phyloP scores from a whole-genome alignment of 2,113 vertebrate species.

The Peromyscus leucopus region DNA sequence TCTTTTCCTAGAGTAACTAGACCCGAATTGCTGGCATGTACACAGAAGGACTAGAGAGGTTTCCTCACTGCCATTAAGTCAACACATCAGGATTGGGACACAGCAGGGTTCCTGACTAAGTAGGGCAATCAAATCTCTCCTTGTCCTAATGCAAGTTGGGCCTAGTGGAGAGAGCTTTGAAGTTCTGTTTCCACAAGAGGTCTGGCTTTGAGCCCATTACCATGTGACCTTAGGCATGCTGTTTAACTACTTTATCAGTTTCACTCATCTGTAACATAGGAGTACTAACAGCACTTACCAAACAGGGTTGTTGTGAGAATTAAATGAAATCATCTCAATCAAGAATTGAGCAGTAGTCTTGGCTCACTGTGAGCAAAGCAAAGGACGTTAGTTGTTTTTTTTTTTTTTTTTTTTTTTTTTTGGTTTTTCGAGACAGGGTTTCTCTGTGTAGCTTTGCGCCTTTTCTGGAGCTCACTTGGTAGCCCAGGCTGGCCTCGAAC shows the following conservation, averaged over 20 bases:
- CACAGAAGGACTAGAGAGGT: neutral
- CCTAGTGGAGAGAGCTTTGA: neutral
- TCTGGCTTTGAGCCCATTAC: slow-evolving; percentile 33
- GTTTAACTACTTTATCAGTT: neutral
- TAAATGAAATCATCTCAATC: slow-evolving; percentile 40
- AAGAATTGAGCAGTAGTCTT: slow-evolving; percentile 8
- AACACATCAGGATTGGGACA: neutral
- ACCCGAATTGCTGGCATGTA: neutral
- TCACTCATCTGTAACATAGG: slow-evolving; percentile 42
- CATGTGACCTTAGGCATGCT: neutral
- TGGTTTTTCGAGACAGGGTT: too few species aligned
- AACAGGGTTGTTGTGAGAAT: slow-evolving; percentile 23
- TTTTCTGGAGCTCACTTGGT: too few species aligned
- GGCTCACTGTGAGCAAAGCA: neutral
- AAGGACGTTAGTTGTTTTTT: neutral
- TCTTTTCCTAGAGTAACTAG: slow-evolving; percentile 47
- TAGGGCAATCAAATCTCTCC: slow-evolving; percentile 19
- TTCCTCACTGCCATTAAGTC: slow-evolving; percentile 16
- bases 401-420: too few species aligned
- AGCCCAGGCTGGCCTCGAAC: too few species aligned
- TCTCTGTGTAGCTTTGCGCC: too few species aligned
- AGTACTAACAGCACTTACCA: neutral
- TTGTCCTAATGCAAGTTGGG: slow-evolving; percentile 30
- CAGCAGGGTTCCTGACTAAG: neutral
- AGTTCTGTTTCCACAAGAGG: neutral